Conservation (phyloP, 1,140 invertebrate species). For the Solen grandis region DNA sequence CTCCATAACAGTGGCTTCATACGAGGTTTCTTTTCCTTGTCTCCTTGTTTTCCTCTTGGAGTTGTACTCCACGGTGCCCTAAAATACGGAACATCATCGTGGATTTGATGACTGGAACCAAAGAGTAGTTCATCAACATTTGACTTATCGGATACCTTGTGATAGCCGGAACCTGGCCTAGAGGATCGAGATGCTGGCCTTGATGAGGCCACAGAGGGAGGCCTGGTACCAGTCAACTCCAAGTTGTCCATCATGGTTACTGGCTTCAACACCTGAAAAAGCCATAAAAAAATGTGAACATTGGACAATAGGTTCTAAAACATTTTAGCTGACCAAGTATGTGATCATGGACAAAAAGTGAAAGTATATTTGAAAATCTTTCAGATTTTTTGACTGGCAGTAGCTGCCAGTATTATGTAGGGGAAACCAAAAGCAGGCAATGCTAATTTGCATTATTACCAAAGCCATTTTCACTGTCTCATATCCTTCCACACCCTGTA, state of each 20-base stretch:
- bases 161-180: slow-evolving; percentile 64
- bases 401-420: too few species aligned
- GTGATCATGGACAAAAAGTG: too few species aligned
- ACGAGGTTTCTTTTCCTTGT: slow-evolving; percentile 45
- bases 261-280: slow-evolving; percentile 11
- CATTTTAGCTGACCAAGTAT: too few species aligned
- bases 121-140: slow-evolving; percentile 71
- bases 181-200: slow-evolving; percentile 42
- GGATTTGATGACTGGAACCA: slow-evolving; percentile 55
- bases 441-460: too few species aligned
- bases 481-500: too few species aligned
- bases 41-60: slow-evolving; percentile 26
- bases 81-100: slow-evolving; percentile 35
- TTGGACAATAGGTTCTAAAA: too few species aligned
- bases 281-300: too few species aligned
- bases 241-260: slow-evolving; percentile 57
- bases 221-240: slow-evolving; percentile 64
- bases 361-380: too few species aligned
- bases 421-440: too few species aligned
- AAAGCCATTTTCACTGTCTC: too few species aligned
- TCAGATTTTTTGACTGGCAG: too few species aligned
- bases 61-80: slow-evolving; percentile 59
- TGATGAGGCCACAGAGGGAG: slow-evolving; percentile 59
- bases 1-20: slow-evolving; percentile 66
- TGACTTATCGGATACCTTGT: slow-evolving; percentile 57